phyloP scores from a whole-genome alignment of 2,113 vertebrate species.

The Chiloscyllium plagiosum region DNA sequence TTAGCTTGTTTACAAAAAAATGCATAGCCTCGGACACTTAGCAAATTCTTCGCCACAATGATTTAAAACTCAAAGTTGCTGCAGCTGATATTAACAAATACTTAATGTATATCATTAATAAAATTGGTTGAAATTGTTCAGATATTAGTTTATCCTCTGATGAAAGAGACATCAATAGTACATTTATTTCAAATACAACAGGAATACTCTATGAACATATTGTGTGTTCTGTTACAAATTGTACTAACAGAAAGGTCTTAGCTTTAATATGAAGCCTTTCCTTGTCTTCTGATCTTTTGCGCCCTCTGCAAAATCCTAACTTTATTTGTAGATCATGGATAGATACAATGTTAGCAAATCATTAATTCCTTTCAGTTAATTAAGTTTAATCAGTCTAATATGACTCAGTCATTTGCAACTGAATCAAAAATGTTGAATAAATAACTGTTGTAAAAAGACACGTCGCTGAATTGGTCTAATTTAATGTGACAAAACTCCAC shows the following conservation, averaged over 20 bases:
- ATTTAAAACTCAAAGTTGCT: not conserved
- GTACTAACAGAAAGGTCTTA: not conserved
- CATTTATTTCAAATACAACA: not conserved
- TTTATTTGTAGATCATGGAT: not conserved
- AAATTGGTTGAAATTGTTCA: not conserved
- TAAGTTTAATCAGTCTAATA: not conserved
- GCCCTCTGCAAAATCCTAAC: not conserved
- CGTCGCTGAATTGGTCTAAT: not conserved
- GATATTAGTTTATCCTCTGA: not conserved
- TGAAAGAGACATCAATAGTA: not conserved
- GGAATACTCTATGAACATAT: not conserved
- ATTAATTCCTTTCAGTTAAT: not conserved
- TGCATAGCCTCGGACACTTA: not conserved
- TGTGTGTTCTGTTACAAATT: not conserved
- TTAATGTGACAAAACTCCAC: not conserved
- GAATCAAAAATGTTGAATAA: not conserved
- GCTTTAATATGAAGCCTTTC: not conserved
- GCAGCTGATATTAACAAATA: not conserved
- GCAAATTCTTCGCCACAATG: not conserved
- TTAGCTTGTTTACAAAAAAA: not conserved
- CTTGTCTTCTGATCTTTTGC: not conserved
- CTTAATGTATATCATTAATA: not conserved
- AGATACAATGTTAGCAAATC: not conserved
- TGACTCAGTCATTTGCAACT: not conserved
- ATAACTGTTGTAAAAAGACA: not conserved